These are phyloP conservation scores for Rhegmatorhina hoffmannsi DNA, from an alignment of 2,113 vertebrate species.

Conservation along the genomic window DNA sequence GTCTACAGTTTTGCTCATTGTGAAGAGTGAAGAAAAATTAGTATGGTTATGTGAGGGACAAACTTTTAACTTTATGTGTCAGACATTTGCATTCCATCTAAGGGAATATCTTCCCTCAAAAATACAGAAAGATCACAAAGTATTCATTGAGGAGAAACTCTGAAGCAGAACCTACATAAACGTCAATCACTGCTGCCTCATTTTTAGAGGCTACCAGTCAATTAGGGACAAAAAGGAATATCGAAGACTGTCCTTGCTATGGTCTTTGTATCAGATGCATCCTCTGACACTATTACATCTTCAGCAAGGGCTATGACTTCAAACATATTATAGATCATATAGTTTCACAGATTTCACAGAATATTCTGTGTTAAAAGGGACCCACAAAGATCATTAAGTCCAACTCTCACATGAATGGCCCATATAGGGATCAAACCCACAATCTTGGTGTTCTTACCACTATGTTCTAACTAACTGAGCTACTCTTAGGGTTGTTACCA, in stretches of 20 bases:
- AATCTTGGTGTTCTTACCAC: neutral
- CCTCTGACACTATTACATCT: neutral
- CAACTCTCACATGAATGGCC: neutral
- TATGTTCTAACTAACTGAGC: neutral
- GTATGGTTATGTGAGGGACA: neutral
- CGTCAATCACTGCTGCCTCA: neutral
- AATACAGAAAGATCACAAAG: neutral
- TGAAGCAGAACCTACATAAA: neutral
- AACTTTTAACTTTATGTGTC: neutral
- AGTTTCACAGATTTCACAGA: neutral
- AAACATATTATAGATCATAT: neutral
- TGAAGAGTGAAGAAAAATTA: neutral
- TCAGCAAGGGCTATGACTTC: neutral
- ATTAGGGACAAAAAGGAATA: neutral
- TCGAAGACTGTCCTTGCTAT: neutral
- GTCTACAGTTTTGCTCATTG: neutral
- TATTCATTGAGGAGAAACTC: neutral
- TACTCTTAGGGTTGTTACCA: neutral
- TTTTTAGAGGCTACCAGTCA: neutral
- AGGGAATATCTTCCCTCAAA: neutral
- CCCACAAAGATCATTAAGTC: neutral
- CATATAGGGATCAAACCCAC: neutral
- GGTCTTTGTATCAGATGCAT: neutral
- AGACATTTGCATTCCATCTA: neutral
- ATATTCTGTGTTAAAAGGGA: neutral